Percentiles rank a stretch among this genome's conserved stretches.
Evolutionary conservation across 1,140 invertebrate genomes (phyloP).

Genomic region (Aphelenchoides avenae): DNA sequence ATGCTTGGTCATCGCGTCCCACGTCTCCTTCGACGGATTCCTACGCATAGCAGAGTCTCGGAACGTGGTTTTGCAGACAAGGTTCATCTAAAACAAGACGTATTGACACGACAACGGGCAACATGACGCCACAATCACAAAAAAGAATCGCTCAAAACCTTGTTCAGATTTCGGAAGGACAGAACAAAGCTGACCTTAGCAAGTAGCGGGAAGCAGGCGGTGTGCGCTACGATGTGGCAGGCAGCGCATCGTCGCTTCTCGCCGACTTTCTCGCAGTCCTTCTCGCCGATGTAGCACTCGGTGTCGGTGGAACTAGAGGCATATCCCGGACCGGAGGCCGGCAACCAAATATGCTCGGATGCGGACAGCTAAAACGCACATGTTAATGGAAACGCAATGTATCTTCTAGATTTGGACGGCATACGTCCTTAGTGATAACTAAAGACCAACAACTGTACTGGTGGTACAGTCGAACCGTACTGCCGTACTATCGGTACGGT

Average conservation of each 20-base stretch:
- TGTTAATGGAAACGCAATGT: too few species aligned
- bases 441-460: conserved; percentile 19
- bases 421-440: too few species aligned
- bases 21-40: conserved; percentile 40
- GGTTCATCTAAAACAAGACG: conserved; percentile 45
- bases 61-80: conserved; percentile 56
- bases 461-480: too few species aligned
- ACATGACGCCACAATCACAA: too few species aligned
- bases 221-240: conserved; percentile 58
- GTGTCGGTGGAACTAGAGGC: conserved; percentile 51
- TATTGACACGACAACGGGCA: conserved; percentile 21
- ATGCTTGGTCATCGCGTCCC: conserved; percentile 64
- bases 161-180: not conserved
- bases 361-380: conserved; percentile 43
- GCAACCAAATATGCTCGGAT: conserved; percentile 58
- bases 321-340: conserved; percentile 45
- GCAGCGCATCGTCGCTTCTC: conserved; percentile 57
- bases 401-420: too few species aligned
- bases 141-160: not conserved
- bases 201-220: conserved; percentile 53
- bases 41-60: conserved; percentile 38
- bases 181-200: conserved; percentile 35
- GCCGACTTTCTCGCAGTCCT: conserved; percentile 55
- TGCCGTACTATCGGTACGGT: too few species aligned
- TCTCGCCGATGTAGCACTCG: conserved; percentile 58